Percentiles rank a stretch among this genome's conserved stretches.
Conservation (phyloP, 2,113 vertebrate species). For the Phylloscopus whistleri region DNA sequence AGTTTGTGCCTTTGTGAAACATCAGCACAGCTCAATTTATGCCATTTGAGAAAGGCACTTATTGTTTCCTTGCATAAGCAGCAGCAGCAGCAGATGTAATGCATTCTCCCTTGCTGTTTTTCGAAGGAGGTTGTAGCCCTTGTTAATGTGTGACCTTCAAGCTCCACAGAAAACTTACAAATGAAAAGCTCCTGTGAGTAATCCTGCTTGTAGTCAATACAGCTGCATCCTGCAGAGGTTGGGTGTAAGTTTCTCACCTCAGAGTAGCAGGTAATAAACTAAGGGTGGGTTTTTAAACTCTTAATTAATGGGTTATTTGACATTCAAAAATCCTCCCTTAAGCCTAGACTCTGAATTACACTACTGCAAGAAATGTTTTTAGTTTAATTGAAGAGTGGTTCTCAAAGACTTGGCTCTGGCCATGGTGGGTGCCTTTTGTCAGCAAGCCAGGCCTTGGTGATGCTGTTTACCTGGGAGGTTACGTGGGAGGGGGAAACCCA, state of each 20-base stretch:
- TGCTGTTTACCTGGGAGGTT: background rate
- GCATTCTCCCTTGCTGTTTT: conserved; percentile 56
- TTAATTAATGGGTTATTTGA: conserved; percentile 51
- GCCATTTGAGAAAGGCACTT: conserved; percentile 53
- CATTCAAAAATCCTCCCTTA: conserved; percentile 49
- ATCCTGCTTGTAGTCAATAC: conserved; percentile 46
- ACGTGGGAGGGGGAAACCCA: background rate
- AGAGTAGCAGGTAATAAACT: conserved; percentile 37
- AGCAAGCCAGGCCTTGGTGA: background rate
- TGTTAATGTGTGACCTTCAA: conserved; percentile 69
- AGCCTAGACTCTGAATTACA: conserved; percentile 13
- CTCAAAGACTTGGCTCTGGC: background rate
- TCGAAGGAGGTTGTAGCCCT: conserved; percentile 42
- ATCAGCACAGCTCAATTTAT: conserved; percentile 68
- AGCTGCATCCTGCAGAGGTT: conserved; percentile 12
- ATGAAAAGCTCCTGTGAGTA: conserved; percentile 56
- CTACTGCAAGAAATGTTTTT: conserved; percentile 6
- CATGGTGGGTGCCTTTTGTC: background rate
- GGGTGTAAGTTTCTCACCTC: conserved; percentile 33
- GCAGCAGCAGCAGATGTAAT: conserved; percentile 41
- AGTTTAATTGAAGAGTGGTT: background rate
- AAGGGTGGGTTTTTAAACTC: background rate
- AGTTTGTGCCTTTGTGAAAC: conserved; percentile 66
- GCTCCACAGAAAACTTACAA: conserved; percentile 51
- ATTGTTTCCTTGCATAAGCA: conserved; percentile 67